phyloP scores from a whole-genome alignment of 53 echinoderm and acorn worm species.

The Arbacia lixula region DNA sequence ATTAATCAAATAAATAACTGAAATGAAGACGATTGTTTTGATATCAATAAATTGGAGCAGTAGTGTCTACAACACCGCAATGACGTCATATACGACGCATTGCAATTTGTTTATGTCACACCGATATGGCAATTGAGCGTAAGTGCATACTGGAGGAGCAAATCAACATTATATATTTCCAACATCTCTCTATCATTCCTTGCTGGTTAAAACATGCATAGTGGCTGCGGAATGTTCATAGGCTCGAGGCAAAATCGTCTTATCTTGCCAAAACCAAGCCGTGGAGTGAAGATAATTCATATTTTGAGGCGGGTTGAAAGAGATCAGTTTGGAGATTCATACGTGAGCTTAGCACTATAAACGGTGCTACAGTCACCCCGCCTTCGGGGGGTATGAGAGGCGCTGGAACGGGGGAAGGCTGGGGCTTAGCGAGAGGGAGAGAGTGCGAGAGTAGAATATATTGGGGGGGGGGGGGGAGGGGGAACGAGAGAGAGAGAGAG shows the following conservation, averaged over 20 bases:
- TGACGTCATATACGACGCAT: too few relatives aligned
- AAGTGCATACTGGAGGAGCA: too few relatives aligned
- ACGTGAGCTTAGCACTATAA: background rate
- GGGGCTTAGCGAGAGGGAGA: background rate
- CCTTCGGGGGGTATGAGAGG: slow-evolving; percentile 22
- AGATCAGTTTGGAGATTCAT: slow-evolving; percentile 34
- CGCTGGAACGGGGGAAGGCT: background rate
- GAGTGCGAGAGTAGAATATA: background rate
- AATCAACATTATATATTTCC: too few relatives aligned
- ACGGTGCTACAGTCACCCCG: background rate
- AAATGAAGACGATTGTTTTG: too few relatives aligned
- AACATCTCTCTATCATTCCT: slow-evolving; percentile 12
- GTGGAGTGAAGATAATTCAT: slow-evolving; percentile 26
- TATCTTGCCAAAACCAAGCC: slow-evolving; percentile 37
- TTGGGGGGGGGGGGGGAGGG: background rate
- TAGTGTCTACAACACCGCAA: too few relatives aligned
- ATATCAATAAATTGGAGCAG: too few relatives aligned
- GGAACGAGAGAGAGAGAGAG: background rate
- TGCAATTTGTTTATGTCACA: too few relatives aligned
- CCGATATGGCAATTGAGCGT: too few relatives aligned
- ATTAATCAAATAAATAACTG: too few relatives aligned
- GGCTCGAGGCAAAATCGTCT: background rate
- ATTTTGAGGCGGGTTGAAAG: background rate
- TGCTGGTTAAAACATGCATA: background rate
- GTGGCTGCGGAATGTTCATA: background rate